phyloP scores from a whole-genome alignment of 2,113 vertebrate genomes.

The Pyxicephalus adspersus region DNA sequence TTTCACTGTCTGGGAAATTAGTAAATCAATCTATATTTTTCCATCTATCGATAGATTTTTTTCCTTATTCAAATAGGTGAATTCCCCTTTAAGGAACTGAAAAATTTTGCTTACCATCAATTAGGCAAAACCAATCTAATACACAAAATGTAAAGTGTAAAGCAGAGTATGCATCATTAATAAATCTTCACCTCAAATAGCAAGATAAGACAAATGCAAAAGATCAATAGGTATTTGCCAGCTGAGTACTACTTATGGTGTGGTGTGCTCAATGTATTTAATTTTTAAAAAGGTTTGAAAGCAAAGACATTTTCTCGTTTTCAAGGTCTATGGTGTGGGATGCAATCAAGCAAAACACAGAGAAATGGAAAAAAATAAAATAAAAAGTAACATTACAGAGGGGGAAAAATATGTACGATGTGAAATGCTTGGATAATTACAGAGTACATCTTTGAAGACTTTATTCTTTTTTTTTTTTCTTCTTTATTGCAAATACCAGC shows the following conservation, averaged over 20 bases:
- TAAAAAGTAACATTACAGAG: neutral
- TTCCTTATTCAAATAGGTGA: too few relatives aligned
- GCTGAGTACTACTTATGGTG: conserved; percentile 40
- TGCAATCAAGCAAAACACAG: conserved; percentile 16
- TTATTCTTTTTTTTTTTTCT: too few relatives aligned
- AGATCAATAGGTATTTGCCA: conserved; percentile 46
- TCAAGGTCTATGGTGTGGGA: conserved; percentile 27
- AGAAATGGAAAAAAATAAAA: neutral
- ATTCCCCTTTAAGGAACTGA: neutral
- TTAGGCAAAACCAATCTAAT: neutral
- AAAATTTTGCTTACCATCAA: neutral
- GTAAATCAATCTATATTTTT: too few relatives aligned
- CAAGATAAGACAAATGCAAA: conserved; percentile 32
- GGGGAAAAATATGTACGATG: too few relatives aligned
- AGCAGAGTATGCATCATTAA: conserved; percentile 40
- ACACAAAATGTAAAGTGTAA: conserved; percentile 1
- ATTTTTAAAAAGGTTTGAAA: conserved; percentile 50
- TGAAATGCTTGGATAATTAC: too few relatives aligned
- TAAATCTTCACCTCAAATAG: conserved; percentile 45
- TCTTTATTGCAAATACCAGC: too few relatives aligned
- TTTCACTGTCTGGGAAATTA: too few relatives aligned
- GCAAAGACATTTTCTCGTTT: conserved; percentile 24
- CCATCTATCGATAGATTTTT: too few relatives aligned
- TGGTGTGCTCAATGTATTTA: conserved; percentile 26
- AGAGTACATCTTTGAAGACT: too few relatives aligned